Percentiles rank a stretch among this genome's conserved stretches.
These are phyloP conservation scores for Bucco capensis DNA, from an alignment of 2,113 vertebrate species.

Conservation along the genomic window DNA sequence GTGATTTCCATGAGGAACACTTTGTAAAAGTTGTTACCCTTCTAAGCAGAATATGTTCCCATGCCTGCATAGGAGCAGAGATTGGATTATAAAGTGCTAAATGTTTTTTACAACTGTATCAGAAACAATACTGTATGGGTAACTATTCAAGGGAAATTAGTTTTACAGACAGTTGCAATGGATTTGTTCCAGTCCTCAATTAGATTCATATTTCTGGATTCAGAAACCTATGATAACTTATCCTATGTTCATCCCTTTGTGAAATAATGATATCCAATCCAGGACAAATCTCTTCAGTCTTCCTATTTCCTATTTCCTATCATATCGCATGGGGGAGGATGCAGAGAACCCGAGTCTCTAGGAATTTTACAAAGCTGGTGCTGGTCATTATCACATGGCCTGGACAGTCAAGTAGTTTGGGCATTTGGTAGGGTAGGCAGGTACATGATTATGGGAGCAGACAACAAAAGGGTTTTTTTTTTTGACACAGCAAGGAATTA, in stretches of 20 bases:
- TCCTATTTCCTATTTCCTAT: neutral
- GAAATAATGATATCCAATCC: slow-evolving; percentile 37
- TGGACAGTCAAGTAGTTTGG: neutral
- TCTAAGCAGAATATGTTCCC: slow-evolving; percentile 72
- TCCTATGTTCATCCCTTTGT: slow-evolving; percentile 17
- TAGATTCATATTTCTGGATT: slow-evolving; percentile 74
- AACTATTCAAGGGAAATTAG: slow-evolving; percentile 79
- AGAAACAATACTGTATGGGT: slow-evolving; percentile 76
- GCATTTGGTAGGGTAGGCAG: neutral
- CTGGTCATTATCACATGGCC: neutral
- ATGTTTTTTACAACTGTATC: slow-evolving; percentile 82
- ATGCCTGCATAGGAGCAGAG: slow-evolving; percentile 73
- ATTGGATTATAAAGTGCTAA: slow-evolving; percentile 84
- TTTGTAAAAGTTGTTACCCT: slow-evolving; percentile 81
- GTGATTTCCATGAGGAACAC: slow-evolving; percentile 81
- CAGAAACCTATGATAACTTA: slow-evolving; percentile 58
- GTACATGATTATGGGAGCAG: neutral
- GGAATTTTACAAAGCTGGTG: neutral
- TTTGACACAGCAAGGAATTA: neutral
- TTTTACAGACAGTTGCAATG: slow-evolving; percentile 78
- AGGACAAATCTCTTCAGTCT: slow-evolving; percentile 23
- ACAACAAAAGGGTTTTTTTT: neutral
- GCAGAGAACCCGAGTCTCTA: neutral
- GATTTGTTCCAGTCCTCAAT: slow-evolving; percentile 75
- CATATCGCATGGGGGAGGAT: neutral